A percentile compares a stretch with the other conserved stretches of the same genome.
phyloP scores from a whole-genome alignment of 1,140 invertebrate species.

The Papilio polyxenes region DNA sequence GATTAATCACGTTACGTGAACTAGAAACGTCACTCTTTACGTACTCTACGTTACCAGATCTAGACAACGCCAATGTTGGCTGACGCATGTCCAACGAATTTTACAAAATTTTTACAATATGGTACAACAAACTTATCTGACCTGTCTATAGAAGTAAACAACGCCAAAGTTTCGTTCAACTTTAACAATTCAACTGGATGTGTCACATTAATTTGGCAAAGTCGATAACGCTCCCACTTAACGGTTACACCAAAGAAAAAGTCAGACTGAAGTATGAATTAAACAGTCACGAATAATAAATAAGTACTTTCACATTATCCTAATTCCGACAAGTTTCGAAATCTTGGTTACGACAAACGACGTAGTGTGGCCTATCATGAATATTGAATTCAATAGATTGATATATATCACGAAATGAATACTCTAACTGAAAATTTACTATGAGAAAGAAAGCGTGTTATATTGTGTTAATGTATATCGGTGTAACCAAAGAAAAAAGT shows the following conservation, averaged over 20 bases:
- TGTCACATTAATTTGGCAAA: slow-evolving; percentile 21
- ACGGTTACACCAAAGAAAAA: slow-evolving; percentile 7
- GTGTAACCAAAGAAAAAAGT: neutral
- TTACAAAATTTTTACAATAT: neutral
- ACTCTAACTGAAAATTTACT: neutral
- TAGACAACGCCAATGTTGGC: slow-evolving; percentile 4
- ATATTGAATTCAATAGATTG: neutral
- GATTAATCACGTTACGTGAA: slow-evolving; percentile 15
- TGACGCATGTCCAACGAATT: neutral
- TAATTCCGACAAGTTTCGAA: slow-evolving; percentile 5
- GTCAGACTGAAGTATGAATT: slow-evolving; percentile 1
- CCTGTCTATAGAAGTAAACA: neutral
- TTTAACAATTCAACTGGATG: neutral
- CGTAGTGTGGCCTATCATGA: neutral
- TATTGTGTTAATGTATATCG: neutral
- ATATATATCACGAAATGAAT: neutral
- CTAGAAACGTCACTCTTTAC: neutral
- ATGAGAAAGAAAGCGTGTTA: neutral
- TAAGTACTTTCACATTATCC: slow-evolving; percentile 24
- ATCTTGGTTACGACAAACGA: neutral
- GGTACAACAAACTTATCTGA: neutral
- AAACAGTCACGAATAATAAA: slow-evolving; percentile 27
- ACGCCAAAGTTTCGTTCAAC: too few species aligned
- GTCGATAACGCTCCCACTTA: neutral
- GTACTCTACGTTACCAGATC: neutral